Evolutionary conservation across 1,140 invertebrate species (phyloP), one percentile per base, ranked within the genome.

Genomic region (Diprion similis): DNA sequence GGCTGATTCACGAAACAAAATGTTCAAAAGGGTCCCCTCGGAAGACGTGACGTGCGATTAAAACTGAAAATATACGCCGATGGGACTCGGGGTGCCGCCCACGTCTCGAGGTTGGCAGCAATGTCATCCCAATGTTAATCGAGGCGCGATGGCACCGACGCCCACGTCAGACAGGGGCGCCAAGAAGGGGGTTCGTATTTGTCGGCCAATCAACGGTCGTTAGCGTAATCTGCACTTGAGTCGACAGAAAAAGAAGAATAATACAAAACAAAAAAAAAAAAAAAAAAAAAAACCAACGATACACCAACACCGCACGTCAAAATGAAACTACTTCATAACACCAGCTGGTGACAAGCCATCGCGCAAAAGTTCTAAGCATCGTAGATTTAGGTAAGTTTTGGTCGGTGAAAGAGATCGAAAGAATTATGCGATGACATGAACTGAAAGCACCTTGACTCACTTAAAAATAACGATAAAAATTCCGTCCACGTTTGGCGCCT

Each of bases 81-180:
- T 78, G 11, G 79, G 67, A 73, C 77, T 67, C 74, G 75, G 45
- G 77, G 18, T 13, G 67, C 75, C 79, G 77, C 79, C 79, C 72
- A 80, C 79, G 59, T 69, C 51, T 17, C 51, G 72, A 75, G 65
- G 78, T 79, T 74, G 76, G 74, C 74, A 75, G 19, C 75, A 66
- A 73, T 78, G 79, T 77, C 79, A 80, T 80, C 78, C 79, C 77
- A 73, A 80, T 80, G 77, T 80, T 80, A 80, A 80, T 80, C 79
- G 77, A 80, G 73, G 79, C 75, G 71, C 17, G 46, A 59, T 45
- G 67, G 47, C 59, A 19, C 19, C 65, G 59, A 72, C 71, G 65
- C 71, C 71, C 46, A 72, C 71, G 71, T 46, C 18, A 6, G 51
- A 59, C 24, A 37, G 24, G 51, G 51, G 9, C 51, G 51, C 51